These are phyloP conservation scores for Chloroceryle aenea DNA, from an alignment of 2,113 vertebrate genomes.

Conservation along the genomic window DNA sequence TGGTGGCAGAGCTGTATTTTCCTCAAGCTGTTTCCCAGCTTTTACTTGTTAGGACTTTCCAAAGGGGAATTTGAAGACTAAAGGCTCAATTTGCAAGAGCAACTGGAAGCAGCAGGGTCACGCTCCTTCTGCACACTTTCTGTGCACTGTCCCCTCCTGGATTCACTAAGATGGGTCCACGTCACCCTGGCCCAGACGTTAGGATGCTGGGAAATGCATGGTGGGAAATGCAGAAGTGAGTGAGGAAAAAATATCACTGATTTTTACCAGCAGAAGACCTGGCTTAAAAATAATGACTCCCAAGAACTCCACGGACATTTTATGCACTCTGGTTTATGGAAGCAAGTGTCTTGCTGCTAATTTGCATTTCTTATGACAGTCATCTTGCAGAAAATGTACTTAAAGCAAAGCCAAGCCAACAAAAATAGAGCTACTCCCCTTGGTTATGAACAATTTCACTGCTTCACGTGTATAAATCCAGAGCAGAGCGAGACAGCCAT, in stretches of 20 bases:
- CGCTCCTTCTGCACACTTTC: not conserved
- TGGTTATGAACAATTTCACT: conserved; percentile 30
- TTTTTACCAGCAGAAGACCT: not conserved
- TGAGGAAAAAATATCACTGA: not conserved
- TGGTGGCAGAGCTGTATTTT: not conserved
- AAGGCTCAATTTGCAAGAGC: not conserved
- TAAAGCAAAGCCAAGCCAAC: conserved; percentile 17
- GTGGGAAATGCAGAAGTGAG: not conserved
- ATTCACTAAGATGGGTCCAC: not conserved
- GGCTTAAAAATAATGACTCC: not conserved
- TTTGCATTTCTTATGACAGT: not conserved
- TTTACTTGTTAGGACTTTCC: not conserved
- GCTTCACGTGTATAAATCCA: conserved; percentile 5
- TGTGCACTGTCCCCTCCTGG: not conserved
- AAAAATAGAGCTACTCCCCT: not conserved
- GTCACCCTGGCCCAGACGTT: accelerated
- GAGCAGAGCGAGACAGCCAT: not conserved
- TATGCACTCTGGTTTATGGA: not conserved
- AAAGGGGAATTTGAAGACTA: not conserved
- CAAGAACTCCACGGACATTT: not conserved
- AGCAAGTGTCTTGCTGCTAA: not conserved
- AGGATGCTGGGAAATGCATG: not conserved
- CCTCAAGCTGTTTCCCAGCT: not conserved
- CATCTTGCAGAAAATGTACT: not conserved
- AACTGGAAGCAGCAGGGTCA: not conserved